Percentiles rank a stretch among this genome's conserved stretches.
These are phyloP conservation scores for Pipistrellus nathusii DNA, from an alignment of 2,797 vertebrate species.

Conservation along the genomic window DNA sequence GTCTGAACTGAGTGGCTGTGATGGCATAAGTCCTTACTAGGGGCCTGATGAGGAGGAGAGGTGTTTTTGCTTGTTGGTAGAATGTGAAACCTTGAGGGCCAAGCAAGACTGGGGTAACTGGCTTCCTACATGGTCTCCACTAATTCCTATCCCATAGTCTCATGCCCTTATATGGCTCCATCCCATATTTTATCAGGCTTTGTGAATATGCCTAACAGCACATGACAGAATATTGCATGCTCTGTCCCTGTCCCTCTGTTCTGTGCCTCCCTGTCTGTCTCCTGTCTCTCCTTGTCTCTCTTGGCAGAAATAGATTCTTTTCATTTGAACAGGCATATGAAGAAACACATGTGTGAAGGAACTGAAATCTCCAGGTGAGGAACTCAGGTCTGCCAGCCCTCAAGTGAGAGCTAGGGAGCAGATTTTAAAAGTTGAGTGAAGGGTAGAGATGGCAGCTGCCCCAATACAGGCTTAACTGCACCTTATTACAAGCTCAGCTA, in stretches of 20 bases:
- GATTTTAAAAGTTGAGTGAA: not conserved
- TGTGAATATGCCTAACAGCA: not conserved
- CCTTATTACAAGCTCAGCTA: not conserved
- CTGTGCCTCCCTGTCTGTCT: not conserved
- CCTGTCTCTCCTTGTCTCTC: not conserved
- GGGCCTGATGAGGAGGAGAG: not conserved
- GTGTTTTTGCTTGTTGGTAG: not conserved
- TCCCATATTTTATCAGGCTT: not conserved
- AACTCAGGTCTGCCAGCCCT: too few species aligned
- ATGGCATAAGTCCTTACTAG: not conserved
- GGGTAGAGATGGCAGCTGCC: not conserved
- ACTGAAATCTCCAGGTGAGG: not conserved
- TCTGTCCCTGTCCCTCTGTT: not conserved
- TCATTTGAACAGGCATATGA: not conserved
- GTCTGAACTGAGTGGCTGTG: not conserved
- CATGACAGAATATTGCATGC: not conserved
- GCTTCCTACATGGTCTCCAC: not conserved
- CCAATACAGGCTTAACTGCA: not conserved
- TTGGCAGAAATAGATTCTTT: not conserved
- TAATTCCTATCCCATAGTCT: not conserved
- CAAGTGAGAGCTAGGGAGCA: not conserved
- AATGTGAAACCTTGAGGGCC: not conserved
- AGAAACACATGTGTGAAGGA: not conserved
- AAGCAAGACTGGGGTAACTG: not conserved
- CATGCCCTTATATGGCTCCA: accelerated